Evolutionary conservation across 2,797 vertebrate species (phyloP), one percentile per base, ranked within the genome.

Genomic region (Ammospiza maritima): DNA sequence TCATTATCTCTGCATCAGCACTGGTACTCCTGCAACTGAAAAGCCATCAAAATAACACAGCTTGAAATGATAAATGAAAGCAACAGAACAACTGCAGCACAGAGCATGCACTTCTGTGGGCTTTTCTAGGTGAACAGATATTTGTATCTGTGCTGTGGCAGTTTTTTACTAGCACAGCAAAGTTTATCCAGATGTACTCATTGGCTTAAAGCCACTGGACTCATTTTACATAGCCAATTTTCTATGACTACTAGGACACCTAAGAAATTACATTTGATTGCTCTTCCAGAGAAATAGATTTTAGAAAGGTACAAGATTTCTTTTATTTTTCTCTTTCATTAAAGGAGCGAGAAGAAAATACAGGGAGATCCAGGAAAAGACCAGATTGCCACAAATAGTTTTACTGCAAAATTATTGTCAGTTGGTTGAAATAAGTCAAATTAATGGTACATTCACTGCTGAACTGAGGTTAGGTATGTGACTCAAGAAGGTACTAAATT

Each of bases 1-100:
- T 99, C 98, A 99, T 99, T 99, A 99, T 99, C 98, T 98, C 98
- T 97, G 98, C 98, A 99, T 99, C 98, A 98, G 98, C 98, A 98
- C 98, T 98, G 80, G 90, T 93, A 96, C 87, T 96, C 93, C 95
- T 96, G 93, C 91, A 97, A 97, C 95, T 96, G 97, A 98, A 98
- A 98, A 97, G 90, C 96, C 97, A 98, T 98, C 97, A 97, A 96
- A 98, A 98, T 94, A 97, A 96, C 90, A 44, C 98, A 97, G 97
- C 97, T 98, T 98, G 98, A 98, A 97, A 97, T 98, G 97, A 97
- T 97, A 97, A 98, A 97, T 97, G 97, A 98, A 97, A 97, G 95
- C 56, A 96, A 80, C 57, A 66, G 93, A 96, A 94, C 84, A 96
- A 96, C 91, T 77, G 69, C 84, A 93, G 91, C 82, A 94, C 51